Evolutionary conservation across 2,113 vertebrate genomes (phyloP), one percentile per base, ranked within the genome.

Genomic region (Anser brachyrhynchus): DNA sequence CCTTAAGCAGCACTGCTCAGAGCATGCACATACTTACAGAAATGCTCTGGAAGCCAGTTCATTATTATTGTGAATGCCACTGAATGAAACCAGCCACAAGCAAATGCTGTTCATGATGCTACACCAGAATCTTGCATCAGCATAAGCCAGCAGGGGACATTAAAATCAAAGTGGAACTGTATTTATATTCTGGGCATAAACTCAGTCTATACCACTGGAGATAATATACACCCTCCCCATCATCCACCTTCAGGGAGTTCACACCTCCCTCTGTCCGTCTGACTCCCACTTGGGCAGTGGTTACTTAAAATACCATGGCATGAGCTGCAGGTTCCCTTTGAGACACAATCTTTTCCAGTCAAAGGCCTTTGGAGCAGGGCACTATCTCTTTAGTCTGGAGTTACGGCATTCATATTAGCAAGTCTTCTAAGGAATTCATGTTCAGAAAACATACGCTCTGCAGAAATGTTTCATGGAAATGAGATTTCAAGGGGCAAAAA

Each of bases 381-480:
- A 25, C 52, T 80, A 11, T 37, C 82, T 95, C 93, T 95, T 96
- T 90, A 84, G 92, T 49, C 43, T 80, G 83, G 84, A 97, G 84
- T 94, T 62, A 92, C 0, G 0, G 65, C 20, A 1, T 58, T 92
- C 79, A 4, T 66, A 92, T 95, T 92, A 97, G 95, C 79, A 77
- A 8, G 41, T 89, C 95, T 69, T 85, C 89, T 83, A 90, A 91
- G 95, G 80, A 92, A 93, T 87, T 94, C 9, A 51, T 87, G 86
- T 75, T 92, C 95, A 77, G 80, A 91, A 84, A 67, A 74, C 44
- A 89, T 41, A 41, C 61, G 22, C 85, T 89, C 66, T 96, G 94
- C 92, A 89, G 84, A 97, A 97, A 95, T 82, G 94, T 88, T 95
- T 91, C 85, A 91, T 92, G 94, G 95, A 98, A 97, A 97, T 97